Conservation (phyloP, 2,888 invertebrate species). For the Netelia virgata region DNA sequence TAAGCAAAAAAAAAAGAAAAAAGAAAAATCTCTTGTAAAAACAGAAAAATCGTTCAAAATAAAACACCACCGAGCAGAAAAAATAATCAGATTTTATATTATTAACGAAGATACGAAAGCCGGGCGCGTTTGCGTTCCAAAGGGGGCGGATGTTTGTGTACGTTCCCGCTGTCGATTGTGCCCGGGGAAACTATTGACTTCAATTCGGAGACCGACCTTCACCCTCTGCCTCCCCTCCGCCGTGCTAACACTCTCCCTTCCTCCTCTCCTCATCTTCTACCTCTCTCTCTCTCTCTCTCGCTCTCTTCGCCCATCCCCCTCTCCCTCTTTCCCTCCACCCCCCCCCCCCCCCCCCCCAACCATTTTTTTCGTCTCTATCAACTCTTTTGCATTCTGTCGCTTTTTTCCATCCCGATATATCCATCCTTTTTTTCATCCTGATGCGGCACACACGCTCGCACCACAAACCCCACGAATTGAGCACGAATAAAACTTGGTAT, state of each 20-base stretch:
- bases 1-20: constrained; percentile 21
- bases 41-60: constrained; percentile 80
- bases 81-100: constrained; percentile 84
- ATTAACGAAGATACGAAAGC: constrained; percentile 79
- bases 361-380: neutral
- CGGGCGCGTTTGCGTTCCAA: neutral
- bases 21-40: neutral
- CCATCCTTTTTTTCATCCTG: constrained; percentile 32
- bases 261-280: constrained; percentile 19
- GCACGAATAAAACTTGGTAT: constrained; percentile 69
- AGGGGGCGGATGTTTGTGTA: constrained; percentile 57
- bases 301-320: constrained; percentile 42
- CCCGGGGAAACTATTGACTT: constrained; percentile 81
- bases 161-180: constrained; percentile 46
- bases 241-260: constrained; percentile 36
- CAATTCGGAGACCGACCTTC: constrained; percentile 76
- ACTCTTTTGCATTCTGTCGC: constrained; percentile 37
- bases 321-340: constrained; percentile 22
- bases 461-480: constrained; percentile 66
- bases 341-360: neutral
- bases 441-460: constrained; percentile 52
- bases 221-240: constrained; percentile 57
- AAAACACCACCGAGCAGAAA: constrained; percentile 82
- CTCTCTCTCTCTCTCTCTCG: constrained; percentile 16
- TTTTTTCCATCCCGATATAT: neutral